phyloP scores from a whole-genome alignment of 92 coral and sea anemone species.

The Parazoanthus atlanticus region DNA sequence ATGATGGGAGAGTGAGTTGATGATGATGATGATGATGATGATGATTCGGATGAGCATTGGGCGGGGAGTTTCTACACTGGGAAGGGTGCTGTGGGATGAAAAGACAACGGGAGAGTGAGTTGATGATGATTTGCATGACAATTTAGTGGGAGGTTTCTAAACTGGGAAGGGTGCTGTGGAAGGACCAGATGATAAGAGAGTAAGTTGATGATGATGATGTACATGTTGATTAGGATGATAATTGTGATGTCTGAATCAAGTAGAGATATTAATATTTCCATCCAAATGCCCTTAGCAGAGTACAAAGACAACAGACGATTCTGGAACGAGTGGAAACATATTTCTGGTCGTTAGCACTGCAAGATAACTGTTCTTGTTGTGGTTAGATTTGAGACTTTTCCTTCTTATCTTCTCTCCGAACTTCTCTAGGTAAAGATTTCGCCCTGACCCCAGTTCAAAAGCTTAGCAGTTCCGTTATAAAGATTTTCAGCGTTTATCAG shows the following conservation, averaged over 20 bases:
- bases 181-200: not conserved
- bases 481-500: no score
- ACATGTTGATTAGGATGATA: conserved; percentile 32
- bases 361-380: no score
- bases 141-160: conserved; percentile 84
- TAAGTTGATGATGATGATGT: not conserved
- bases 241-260: no score
- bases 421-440: no score
- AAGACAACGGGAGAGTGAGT: not conserved
- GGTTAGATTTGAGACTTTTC: no score
- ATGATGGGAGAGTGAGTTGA: not conserved
- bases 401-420: no score
- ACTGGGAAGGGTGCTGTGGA: conserved; percentile 85
- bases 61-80: conserved; percentile 88
- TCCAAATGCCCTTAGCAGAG: no score
- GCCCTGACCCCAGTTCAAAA: no score
- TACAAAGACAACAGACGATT: not conserved
- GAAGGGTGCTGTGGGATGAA: conserved; percentile 66
- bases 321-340: no score
- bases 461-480: no score
- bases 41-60: conserved; percentile 65
- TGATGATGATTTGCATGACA: conserved; percentile 47
- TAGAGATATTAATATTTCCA: no score
- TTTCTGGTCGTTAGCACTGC: no score
- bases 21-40: not conserved